These are phyloP conservation scores for Sphaeramia orbicularis DNA, from an alignment of 2,797 vertebrate species.

Conservation along the genomic window DNA sequence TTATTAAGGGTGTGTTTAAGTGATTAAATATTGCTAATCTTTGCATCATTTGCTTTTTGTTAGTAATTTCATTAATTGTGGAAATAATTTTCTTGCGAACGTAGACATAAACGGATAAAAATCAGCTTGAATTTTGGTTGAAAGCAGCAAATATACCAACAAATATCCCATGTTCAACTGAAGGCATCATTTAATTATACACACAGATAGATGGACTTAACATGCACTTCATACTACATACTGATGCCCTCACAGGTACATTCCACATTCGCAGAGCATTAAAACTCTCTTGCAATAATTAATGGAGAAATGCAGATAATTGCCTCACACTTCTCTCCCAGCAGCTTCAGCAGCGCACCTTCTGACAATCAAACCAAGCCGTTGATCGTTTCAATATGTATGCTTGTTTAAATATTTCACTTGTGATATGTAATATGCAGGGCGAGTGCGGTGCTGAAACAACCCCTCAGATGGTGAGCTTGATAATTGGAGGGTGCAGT, in stretches of 20 bases:
- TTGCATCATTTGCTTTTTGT: too few species aligned
- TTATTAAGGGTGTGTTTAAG: too few species aligned
- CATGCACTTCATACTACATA: background rate
- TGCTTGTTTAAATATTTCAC: slow-evolving; percentile 58
- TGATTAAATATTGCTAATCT: too few species aligned
- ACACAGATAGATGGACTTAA: background rate
- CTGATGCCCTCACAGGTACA: slow-evolving; percentile 4
- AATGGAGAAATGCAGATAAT: slow-evolving; percentile 42
- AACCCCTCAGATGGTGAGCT: slow-evolving; percentile 45
- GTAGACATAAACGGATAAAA: too few species aligned
- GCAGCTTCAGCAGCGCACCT: slow-evolving; percentile 34
- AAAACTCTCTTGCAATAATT: slow-evolving; percentile 40
- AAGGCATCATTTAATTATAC: background rate
- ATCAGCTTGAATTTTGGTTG: too few species aligned
- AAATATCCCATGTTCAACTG: background rate
- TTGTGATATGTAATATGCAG: slow-evolving; percentile 53
- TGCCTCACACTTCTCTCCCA: slow-evolving; percentile 35
- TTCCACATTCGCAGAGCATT: slow-evolving; percentile 26
- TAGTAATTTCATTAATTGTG: too few species aligned
- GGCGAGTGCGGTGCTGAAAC: slow-evolving; percentile 5
- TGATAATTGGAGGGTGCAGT: slow-evolving; percentile 52
- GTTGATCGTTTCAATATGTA: slow-evolving; percentile 49
- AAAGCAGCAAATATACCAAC: background rate
- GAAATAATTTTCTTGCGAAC: too few species aligned
- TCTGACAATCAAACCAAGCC: slow-evolving; percentile 34